phyloP scores from a whole-genome alignment of 2,113 vertebrate genomes.

The Engystomops pustulosus region DNA sequence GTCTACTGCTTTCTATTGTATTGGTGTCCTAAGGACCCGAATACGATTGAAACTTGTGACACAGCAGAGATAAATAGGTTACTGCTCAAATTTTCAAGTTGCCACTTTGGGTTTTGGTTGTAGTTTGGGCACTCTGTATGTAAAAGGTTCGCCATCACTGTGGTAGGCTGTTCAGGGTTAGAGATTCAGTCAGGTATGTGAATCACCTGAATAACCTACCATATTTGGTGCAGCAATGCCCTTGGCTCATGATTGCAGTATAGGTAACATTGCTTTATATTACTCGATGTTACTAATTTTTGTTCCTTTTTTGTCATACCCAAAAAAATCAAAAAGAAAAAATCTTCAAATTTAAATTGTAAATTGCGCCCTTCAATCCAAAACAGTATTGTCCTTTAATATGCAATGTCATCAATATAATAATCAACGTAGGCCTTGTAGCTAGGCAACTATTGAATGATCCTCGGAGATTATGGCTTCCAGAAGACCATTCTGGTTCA shows the following conservation, averaged over 20 bases:
- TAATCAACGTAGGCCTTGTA: slow-evolving; percentile 23
- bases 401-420: slow-evolving; percentile 5
- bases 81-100: no score
- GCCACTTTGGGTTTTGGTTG: no score
- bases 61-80: no score
- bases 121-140: no score
- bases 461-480: slow-evolving; percentile 22
- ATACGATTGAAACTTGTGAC: no score
- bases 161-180: background rate
- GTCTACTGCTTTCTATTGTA: no score
- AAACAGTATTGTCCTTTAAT: background rate
- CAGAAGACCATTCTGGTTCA: slow-evolving; percentile 9
- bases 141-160: no score
- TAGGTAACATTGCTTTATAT: background rate
- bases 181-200: background rate
- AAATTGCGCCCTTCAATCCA: background rate
- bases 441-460: slow-evolving; percentile 43
- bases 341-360: background rate
- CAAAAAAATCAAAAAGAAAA: no score
- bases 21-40: no score
- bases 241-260: no score
- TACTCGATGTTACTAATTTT: background rate
- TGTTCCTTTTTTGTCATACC: no score
- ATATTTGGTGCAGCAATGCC: no score
- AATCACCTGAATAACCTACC: background rate